Base-by-base conservation (phyloP, 2,113 vertebrate genomes). In the Bubo blakistoni region DNA sequence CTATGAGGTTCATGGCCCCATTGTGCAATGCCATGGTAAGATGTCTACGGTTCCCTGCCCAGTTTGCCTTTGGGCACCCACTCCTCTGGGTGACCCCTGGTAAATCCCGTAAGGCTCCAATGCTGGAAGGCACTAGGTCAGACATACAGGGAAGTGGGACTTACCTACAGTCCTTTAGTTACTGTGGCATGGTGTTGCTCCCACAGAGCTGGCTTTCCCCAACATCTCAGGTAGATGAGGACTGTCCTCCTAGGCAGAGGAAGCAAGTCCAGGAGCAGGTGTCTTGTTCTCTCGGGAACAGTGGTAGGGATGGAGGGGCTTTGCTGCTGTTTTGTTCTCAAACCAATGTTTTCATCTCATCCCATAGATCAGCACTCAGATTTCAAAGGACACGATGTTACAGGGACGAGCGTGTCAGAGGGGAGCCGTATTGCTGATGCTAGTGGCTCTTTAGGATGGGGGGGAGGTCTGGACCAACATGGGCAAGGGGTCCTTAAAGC, bases 401-500 rank as follows among this genome's bases (percentile, higher is more conserved):
- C 0, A 1, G 40, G 70, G 29, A 25, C 0, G 2, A 63, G 49
- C 2, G 4, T 61, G 30, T 78, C 34, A 42, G 19, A 52, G 65
- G 19, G 46, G 21, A 90, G n/a, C 46, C 63, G 17, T 61, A 10
- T 42, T 65, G 34, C 78, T 57, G 47, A 18, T 76, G 57, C 27
- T 34, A 18, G 36, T 52, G 54, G 32, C 32, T 84, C 40, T 77
- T 87, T 15, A 51, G n/a, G 25, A 13, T 16, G 4, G 3, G 6
- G 6, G 22, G 4, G 5, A 80, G 11, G 8, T 49, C 40, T 70
- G 81, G 17, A 25, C 44, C 26, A 70, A 2, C 9, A 8, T 4
- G 4, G 16, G 9, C 15, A 42, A 70, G 15, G 15, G 26, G 42
- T 59, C 30, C 25, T 81, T 78, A 51, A 47, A 66, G 58, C 29